phyloP scores from a whole-genome alignment of 2,797 vertebrate species.

The Acipenser transmontanus region DNA sequence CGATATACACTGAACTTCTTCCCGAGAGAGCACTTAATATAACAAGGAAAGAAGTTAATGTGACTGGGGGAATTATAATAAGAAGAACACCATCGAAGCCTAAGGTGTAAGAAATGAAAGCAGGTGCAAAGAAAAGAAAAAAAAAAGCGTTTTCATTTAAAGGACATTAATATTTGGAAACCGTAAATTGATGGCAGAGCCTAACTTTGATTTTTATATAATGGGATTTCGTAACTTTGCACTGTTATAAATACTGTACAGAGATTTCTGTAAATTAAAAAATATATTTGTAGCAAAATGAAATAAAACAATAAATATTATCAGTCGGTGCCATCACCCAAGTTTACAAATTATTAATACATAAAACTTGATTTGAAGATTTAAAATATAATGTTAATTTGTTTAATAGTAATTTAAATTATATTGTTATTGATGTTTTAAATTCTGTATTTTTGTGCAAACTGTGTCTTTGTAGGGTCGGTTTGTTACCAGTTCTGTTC shows the following conservation, averaged over 20 bases:
- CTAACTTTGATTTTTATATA: not conserved
- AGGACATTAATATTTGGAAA: conserved; percentile 26
- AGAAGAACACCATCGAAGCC: not conserved
- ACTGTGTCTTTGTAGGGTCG: too few relatives aligned
- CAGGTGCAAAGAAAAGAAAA: not conserved
- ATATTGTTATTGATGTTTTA: too few relatives aligned
- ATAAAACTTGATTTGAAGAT: too few relatives aligned
- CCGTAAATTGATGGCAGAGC: not conserved
- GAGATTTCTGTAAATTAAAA: conserved; percentile 58
- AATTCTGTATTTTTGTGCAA: too few relatives aligned
- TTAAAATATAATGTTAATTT: too few relatives aligned
- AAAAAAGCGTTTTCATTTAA: not conserved
- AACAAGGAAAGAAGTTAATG: not conserved
- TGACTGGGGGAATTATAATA: not conserved
- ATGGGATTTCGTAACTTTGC: conserved; percentile 61
- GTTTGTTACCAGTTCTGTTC: too few relatives aligned
- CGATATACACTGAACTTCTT: conserved; percentile 10
- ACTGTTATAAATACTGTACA: conserved; percentile 77
- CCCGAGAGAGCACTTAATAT: conserved; percentile 4
- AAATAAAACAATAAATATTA: conserved; percentile 59
- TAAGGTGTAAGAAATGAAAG: not conserved
- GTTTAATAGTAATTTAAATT: too few relatives aligned
- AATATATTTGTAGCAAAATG: conserved; percentile 59
- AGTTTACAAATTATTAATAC: conserved; percentile 8
- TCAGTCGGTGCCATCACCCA: conserved; percentile 47